Evolutionary conservation across 1,140 invertebrate genomes (phyloP).

Genomic region (Dreissena rostriformis): DNA sequence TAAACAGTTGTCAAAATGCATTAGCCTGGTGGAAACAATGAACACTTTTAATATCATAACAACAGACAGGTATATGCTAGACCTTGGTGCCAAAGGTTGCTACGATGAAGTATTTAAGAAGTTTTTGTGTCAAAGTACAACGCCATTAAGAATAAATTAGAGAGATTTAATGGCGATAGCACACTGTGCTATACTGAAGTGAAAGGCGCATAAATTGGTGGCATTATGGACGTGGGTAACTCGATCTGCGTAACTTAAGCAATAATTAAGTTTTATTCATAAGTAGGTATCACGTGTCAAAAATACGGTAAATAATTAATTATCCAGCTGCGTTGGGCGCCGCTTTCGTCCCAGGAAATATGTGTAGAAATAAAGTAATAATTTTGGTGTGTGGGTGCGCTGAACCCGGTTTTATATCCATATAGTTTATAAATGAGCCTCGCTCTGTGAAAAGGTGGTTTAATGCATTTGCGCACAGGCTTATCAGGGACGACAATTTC

Average conservation of each 20-base stretch:
- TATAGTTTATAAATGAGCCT: too few species aligned
- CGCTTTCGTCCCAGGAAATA: neutral
- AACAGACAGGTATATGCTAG: neutral
- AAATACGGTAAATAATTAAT: neutral
- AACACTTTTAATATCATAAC: too few species aligned
- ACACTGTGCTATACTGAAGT: slow-evolving; percentile 14
- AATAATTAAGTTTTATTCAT: slow-evolving; percentile 55
- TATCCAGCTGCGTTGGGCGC: neutral
- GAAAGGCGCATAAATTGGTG: slow-evolving; percentile 3
- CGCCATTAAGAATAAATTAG: slow-evolving; percentile 51
- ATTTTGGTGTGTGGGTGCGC: too few species aligned
- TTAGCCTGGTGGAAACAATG: too few species aligned
- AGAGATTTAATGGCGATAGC: slow-evolving; percentile 18
- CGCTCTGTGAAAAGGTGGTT: too few species aligned
- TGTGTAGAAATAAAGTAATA: too few species aligned
- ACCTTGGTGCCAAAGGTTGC: slow-evolving; percentile 23
- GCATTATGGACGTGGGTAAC: neutral
- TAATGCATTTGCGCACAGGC: too few species aligned
- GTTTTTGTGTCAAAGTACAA: slow-evolving; percentile 49
- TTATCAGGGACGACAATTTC: too few species aligned
- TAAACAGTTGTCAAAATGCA: too few species aligned
- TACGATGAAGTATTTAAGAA: slow-evolving; percentile 5
- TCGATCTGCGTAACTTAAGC: slow-evolving; percentile 12
- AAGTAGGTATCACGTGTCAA: slow-evolving; percentile 22
- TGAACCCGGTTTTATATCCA: too few species aligned